Evolutionary conservation across 2,888 invertebrate species (phyloP).

Genomic region (Apocheima hispidaria): DNA sequence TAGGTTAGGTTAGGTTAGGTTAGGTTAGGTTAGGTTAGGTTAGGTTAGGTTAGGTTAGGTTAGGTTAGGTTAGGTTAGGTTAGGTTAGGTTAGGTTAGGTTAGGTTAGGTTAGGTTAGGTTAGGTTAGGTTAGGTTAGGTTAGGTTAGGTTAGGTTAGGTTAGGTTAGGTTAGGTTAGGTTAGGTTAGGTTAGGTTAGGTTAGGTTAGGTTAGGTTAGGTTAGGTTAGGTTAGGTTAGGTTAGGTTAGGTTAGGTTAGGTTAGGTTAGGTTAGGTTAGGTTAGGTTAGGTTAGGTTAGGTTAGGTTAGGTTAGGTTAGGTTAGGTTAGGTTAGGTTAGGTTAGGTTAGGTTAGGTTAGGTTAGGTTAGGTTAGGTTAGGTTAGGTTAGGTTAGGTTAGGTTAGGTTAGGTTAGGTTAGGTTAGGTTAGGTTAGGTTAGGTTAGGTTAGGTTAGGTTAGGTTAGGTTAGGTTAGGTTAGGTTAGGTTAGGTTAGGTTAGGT

Average conservation of each 20-base stretch:
- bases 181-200: slow-evolving; percentile 32
- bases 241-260: slow-evolving; percentile 18
- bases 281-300: background rate
- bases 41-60: slow-evolving; percentile 26
- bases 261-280: background rate
- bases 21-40: slow-evolving; percentile 23
- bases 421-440: background rate
- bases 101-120: slow-evolving; percentile 35
- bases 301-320: background rate
- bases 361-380: background rate
- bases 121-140: slow-evolving; percentile 26
- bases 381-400: background rate
- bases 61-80: slow-evolving; percentile 20
- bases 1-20: slow-evolving; percentile 23
- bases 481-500: slow-evolving; percentile 7
- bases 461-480: background rate
- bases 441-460: background rate
- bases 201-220: slow-evolving; percentile 32
- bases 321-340: slow-evolving; percentile 33
- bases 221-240: slow-evolving; percentile 33
- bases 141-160: slow-evolving; percentile 20
- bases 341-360: slow-evolving; percentile 25
- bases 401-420: background rate
- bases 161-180: slow-evolving; percentile 33
- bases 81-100: slow-evolving; percentile 34